A percentile compares a stretch with the other conserved stretches of the same genome.
Evolutionary conservation across 2,113 vertebrate genomes (phyloP).

Genomic region (Scophthalmus maximus): DNA sequence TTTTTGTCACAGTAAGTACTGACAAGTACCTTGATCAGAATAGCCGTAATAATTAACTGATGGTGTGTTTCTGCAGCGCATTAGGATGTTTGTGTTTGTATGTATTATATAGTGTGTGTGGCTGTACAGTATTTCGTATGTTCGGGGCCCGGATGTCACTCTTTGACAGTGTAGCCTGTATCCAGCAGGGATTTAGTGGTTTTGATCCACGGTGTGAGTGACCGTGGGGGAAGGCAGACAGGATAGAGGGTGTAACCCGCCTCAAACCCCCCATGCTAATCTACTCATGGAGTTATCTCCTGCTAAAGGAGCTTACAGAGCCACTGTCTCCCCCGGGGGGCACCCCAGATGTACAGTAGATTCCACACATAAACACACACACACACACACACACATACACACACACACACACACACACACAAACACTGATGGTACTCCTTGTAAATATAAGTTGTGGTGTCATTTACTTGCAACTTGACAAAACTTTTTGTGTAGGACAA

Average conservation of each 20-base stretch:
- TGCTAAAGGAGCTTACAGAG: slow-evolving; percentile 74
- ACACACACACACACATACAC: slow-evolving; percentile 27
- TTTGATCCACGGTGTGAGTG: slow-evolving; percentile 63
- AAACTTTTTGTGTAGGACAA: not conserved
- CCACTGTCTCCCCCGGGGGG: slow-evolving; percentile 54
- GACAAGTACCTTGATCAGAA: not conserved
- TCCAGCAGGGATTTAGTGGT: slow-evolving; percentile 50
- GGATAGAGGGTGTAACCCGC: slow-evolving; percentile 59
- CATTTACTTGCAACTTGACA: slow-evolving; percentile 9
- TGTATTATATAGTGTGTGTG: not conserved
- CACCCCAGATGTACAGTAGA: slow-evolving; percentile 56
- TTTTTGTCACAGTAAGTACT: not conserved
- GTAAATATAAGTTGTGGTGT: slow-evolving; percentile 1
- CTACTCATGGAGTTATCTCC: slow-evolving; percentile 72
- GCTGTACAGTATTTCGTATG: not conserved
- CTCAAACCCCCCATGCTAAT: slow-evolving; percentile 73
- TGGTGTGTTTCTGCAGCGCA: too few relatives aligned
- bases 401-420: slow-evolving; percentile 22
- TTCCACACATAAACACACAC: slow-evolving; percentile 24
- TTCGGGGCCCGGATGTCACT: slow-evolving; percentile 1
- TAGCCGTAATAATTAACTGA: not conserved
- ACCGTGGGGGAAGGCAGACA: slow-evolving; percentile 45
- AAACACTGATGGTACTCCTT: slow-evolving; percentile 8
- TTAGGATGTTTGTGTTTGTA: not conserved
- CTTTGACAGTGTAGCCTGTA: slow-evolving; percentile 46